A percentile compares a stretch with the other conserved stretches of the same genome.
These are phyloP conservation scores for Protophormia terraenovae DNA, from an alignment of 2,888 invertebrate genomes.

Conservation along the genomic window DNA sequence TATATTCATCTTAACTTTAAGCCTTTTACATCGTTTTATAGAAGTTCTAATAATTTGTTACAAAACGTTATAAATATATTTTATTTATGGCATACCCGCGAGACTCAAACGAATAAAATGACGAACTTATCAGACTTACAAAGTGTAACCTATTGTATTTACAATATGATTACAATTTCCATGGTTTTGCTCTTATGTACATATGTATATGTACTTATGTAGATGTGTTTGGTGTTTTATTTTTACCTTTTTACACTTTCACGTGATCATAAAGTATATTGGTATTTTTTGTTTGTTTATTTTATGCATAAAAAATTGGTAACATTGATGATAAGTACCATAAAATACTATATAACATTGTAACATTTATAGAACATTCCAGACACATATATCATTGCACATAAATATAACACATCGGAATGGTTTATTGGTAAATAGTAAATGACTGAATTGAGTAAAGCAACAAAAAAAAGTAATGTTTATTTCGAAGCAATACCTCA, in stretches of 20 bases:
- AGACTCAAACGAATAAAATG: background rate
- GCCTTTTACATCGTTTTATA: background rate
- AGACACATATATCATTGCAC: background rate
- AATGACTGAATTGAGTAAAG: background rate
- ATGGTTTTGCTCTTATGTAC: no score
- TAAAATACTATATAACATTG: conserved; percentile 41
- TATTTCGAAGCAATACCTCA: background rate
- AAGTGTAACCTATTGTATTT: background rate
- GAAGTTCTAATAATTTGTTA: conserved; percentile 13
- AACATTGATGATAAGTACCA: conserved; percentile 19
- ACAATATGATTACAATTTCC: background rate
- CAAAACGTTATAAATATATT: background rate
- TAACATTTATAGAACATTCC: background rate
- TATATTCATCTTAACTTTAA: background rate
- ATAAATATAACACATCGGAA: background rate
- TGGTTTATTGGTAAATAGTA: background rate
- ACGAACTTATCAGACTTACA: background rate
- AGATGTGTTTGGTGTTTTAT: background rate
- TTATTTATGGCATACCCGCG: background rate
- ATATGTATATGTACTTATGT: background rate
- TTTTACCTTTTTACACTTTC: conserved; percentile 2
- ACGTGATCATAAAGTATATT: background rate
- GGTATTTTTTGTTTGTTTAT: background rate
- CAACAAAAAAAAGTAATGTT: background rate
- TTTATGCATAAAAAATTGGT: background rate